These are phyloP conservation scores for Cyanistes caeruleus DNA, from an alignment of 2,113 vertebrate genomes.

Conservation along the genomic window DNA sequence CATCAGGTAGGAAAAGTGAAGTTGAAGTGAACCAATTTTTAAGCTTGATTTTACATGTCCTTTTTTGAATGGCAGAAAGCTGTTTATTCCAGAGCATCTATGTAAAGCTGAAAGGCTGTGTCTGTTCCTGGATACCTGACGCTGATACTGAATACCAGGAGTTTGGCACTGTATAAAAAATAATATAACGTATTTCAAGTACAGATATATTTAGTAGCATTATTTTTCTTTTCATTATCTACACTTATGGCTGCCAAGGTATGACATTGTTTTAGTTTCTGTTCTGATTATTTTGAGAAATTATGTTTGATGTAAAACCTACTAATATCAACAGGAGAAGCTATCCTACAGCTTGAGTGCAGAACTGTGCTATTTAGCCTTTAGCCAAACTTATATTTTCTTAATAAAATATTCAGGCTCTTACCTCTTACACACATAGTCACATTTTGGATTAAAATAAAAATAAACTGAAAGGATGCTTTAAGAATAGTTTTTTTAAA, in stretches of 20 bases:
- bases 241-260: background rate
- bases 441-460: background rate
- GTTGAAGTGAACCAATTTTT: background rate
- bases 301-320: background rate
- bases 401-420: background rate
- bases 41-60: background rate
- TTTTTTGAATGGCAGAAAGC: background rate
- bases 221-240: background rate
- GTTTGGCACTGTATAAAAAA: background rate
- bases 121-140: background rate
- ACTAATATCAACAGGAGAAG: background rate
- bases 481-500: background rate
- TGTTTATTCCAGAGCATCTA: accelerated
- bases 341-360: background rate
- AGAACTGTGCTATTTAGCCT: background rate
- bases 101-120: background rate
- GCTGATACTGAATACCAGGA: background rate
- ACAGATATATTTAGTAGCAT: background rate
- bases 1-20: conserved; percentile 83
- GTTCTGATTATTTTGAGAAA: background rate
- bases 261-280: background rate
- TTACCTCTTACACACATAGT: background rate
- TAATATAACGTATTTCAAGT: background rate
- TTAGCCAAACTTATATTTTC: background rate
- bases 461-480: background rate